Evolutionary conservation across 2,888 invertebrate species (phyloP).

Genomic region (Heliconius charithonia): DNA sequence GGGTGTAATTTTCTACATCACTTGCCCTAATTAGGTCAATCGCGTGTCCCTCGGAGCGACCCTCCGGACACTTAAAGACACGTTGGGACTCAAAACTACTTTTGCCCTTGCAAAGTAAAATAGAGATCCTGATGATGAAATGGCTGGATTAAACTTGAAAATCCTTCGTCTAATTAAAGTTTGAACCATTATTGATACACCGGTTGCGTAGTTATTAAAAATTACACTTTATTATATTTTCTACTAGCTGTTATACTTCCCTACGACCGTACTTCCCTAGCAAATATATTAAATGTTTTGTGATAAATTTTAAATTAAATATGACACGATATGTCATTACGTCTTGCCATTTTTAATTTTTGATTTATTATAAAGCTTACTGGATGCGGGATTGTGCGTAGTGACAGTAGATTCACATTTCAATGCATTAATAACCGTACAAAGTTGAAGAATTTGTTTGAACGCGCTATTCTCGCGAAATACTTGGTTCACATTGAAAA

Average conservation of each 20-base stretch:
- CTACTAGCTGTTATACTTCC: no score
- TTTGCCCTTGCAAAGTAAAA: constrained; percentile 44
- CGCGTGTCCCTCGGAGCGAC: constrained; percentile 56
- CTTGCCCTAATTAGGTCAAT: constrained; percentile 76
- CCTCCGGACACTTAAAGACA: constrained; percentile 48
- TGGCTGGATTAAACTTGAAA: constrained; percentile 39
- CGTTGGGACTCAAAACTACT: constrained; percentile 47
- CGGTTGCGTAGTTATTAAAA: constrained; percentile 10
- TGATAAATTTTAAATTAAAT: no score
- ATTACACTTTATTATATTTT: neutral
- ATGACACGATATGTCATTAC: no score
- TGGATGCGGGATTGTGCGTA: no score
- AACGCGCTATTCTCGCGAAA: neutral
- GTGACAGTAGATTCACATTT: no score
- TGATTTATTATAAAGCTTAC: no score
- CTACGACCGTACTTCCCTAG: no score
- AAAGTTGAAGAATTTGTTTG: neutral
- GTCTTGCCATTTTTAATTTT: no score
- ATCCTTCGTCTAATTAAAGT: constrained; percentile 36
- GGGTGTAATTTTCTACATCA: constrained; percentile 75
- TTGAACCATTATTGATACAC: constrained; percentile 10
- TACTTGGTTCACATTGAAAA: no score
- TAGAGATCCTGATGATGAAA: constrained; percentile 43
- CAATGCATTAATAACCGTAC: no score
- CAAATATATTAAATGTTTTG: no score